These are phyloP conservation scores for Meloe dianella DNA, from an alignment of 2,888 invertebrate species.

Conservation along the genomic window DNA sequence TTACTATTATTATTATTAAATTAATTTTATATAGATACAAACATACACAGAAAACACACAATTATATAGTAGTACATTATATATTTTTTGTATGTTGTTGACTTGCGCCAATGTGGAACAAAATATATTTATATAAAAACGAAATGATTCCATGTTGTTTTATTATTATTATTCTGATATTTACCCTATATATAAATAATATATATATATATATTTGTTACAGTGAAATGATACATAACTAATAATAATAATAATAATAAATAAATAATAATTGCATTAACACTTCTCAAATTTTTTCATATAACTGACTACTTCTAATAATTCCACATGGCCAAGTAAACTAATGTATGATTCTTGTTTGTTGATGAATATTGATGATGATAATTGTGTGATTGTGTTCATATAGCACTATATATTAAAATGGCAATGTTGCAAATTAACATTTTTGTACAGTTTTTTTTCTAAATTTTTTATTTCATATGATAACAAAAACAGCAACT, in stretches of 20 bases:
- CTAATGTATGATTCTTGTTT: slow-evolving; percentile 54
- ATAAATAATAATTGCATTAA: slow-evolving; percentile 48
- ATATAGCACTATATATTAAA: slow-evolving; percentile 51
- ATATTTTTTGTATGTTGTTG: slow-evolving; percentile 61
- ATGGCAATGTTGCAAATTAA: slow-evolving; percentile 44
- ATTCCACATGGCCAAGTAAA: slow-evolving; percentile 62
- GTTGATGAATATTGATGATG: slow-evolving; percentile 37
- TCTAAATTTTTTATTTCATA: too few species aligned
- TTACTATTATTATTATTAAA: slow-evolving; percentile 38
- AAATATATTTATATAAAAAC: slow-evolving; percentile 60
- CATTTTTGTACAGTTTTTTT: slow-evolving; percentile 35
- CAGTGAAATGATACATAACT: slow-evolving; percentile 26
- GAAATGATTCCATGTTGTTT: slow-evolving; percentile 21
- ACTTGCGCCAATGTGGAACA: slow-evolving; percentile 62
- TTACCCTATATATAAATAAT: too few species aligned
- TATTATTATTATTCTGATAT: slow-evolving; percentile 42
- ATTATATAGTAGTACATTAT: slow-evolving; percentile 57
- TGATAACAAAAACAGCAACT: too few species aligned
- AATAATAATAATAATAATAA: slow-evolving; percentile 38
- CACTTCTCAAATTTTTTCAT: slow-evolving; percentile 44
- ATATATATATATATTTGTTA: too few species aligned
- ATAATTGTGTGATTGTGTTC: slow-evolving; percentile 51
- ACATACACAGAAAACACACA: slow-evolving; percentile 11
- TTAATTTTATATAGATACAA: slow-evolving; percentile 53
- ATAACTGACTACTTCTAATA: slow-evolving; percentile 50